Evolutionary conservation across 2,113 vertebrate genomes (phyloP).

Genomic region (Garra rufa): DNA sequence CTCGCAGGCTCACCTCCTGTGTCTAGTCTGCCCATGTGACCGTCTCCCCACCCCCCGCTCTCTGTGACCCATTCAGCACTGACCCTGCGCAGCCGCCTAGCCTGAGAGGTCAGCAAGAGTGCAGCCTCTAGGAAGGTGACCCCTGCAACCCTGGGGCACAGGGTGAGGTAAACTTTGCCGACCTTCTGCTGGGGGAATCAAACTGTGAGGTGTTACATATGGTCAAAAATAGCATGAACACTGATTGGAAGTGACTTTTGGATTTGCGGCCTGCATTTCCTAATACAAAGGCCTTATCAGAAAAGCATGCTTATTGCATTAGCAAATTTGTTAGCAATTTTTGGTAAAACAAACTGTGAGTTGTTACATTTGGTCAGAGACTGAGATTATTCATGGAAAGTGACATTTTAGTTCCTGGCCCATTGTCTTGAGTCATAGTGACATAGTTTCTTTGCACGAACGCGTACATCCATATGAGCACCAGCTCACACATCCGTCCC

Average conservation of each 20-base stretch:
- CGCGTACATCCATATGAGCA: background rate
- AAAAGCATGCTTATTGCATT: background rate
- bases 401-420: background rate
- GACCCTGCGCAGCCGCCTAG: background rate
- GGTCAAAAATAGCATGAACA: background rate
- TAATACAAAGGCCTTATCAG: background rate
- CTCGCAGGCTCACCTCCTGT: constrained; percentile 12
- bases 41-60: constrained; percentile 35
- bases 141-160: constrained; percentile 22
- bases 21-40: constrained; percentile 34
- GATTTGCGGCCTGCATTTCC: background rate
- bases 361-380: background rate
- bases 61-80: constrained; percentile 56
- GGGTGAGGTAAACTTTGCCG: constrained; percentile 30
- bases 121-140: constrained; percentile 23
- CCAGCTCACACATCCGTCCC: background rate
- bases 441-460: background rate
- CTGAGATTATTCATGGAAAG: background rate
- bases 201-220: constrained; percentile 4
- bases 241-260: background rate
- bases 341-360: background rate
- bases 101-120: constrained; percentile 33
- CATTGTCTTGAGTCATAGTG: constrained; percentile 3
- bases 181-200: constrained; percentile 23
- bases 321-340: background rate